phyloP scores from a whole-genome alignment of 2,797 vertebrate species.

The Bovichtus diacanthus region DNA sequence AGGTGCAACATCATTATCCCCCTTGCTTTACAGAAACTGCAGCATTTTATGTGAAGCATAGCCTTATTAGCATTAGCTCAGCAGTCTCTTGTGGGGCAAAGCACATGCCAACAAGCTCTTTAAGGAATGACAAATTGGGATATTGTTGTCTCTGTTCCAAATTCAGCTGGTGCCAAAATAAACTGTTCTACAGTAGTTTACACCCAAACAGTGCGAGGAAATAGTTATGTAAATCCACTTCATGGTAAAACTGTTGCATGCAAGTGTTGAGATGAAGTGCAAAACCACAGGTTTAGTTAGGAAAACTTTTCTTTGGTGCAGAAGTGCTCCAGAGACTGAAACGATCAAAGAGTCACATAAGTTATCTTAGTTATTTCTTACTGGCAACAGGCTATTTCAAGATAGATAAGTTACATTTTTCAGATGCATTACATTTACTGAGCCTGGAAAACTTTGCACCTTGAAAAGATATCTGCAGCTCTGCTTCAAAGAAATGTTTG shows the following conservation, averaged over 20 bases:
- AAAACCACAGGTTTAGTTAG: constrained; percentile 1
- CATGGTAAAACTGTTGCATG: constrained; percentile 23
- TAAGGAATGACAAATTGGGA: constrained; percentile 32
- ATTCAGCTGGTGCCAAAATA: constrained; percentile 17
- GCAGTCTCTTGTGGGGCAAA: constrained; percentile 13
- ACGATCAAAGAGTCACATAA: not conserved
- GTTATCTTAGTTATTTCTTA: not conserved
- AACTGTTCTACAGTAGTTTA: not conserved
- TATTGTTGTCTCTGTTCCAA: constrained; percentile 28
- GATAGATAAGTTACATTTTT: constrained; percentile 3
- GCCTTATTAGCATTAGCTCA: constrained; percentile 29
- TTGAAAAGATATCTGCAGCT: constrained; percentile 19
- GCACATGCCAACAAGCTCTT: constrained; percentile 54
- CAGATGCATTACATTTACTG: not conserved
- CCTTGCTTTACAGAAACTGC: constrained; percentile 21
- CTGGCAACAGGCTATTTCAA: not conserved
- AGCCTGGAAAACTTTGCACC: not conserved
- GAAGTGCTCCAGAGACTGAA: constrained; percentile 1
- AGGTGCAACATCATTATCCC: constrained; percentile 28
- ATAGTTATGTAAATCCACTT: not conserved
- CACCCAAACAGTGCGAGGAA: constrained; percentile 5
- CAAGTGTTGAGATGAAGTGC: constrained; percentile 16
- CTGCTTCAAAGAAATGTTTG: constrained; percentile 35
- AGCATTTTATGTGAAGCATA: constrained; percentile 32
- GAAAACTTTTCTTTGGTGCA: constrained; percentile 34